Conservation (phyloP, 2,888 invertebrate genomes). For the Dinocampus coccinellae region DNA sequence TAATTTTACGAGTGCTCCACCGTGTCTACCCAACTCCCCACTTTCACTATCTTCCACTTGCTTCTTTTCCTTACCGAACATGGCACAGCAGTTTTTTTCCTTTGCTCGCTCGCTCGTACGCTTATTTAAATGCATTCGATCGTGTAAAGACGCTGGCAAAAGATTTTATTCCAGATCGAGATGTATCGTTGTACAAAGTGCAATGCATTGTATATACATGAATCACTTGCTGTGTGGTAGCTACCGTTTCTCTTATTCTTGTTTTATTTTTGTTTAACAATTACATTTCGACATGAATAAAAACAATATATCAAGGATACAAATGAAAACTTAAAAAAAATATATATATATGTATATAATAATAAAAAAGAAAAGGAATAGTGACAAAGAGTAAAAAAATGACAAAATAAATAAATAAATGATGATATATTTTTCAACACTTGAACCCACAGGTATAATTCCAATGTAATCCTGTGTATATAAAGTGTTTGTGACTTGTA, state of each 20-base stretch:
- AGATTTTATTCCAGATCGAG: slow-evolving; percentile 32
- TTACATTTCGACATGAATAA: no score
- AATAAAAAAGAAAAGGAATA: no score
- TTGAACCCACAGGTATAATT: neutral
- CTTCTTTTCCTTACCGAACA: slow-evolving; percentile 5
- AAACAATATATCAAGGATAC: no score
- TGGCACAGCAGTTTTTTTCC: slow-evolving; percentile 24
- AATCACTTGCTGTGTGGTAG: slow-evolving; percentile 1
- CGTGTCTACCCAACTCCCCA: slow-evolving; percentile 24
- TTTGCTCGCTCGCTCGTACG: neutral
- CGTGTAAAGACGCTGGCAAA: slow-evolving; percentile 33
- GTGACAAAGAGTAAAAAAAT: no score
- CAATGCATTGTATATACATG: slow-evolving; percentile 14
- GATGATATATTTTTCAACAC: neutral
- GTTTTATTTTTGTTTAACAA: neutral
- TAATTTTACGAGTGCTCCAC: slow-evolving; percentile 58
- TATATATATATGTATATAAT: no score
- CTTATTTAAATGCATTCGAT: slow-evolving; percentile 44
- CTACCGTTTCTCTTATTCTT: neutral
- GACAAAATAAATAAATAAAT: no score
- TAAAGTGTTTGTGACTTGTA: neutral
- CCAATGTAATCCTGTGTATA: neutral
- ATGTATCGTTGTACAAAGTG: slow-evolving; percentile 6
- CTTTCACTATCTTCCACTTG: slow-evolving; percentile 27
- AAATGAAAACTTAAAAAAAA: no score